phyloP scores from a whole-genome alignment of 2,797 vertebrate genomes.

The Mormyrus hasselquistii region DNA sequence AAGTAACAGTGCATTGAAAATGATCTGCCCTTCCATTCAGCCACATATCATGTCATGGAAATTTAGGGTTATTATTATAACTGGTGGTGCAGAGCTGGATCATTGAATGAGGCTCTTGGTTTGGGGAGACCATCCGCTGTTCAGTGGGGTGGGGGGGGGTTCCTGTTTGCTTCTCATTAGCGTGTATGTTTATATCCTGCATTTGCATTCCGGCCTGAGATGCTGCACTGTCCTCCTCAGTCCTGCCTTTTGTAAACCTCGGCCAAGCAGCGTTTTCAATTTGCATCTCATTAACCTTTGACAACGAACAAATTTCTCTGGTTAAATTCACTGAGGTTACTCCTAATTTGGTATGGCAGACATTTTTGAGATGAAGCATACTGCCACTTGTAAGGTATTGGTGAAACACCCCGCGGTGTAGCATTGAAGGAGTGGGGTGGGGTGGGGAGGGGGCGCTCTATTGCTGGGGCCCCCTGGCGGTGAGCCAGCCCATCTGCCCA shows the following conservation, averaged over 20 bases:
- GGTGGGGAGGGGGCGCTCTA: no score
- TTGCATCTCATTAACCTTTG: slow-evolving; percentile 10
- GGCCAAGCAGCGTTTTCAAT: background rate
- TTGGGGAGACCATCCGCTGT: background rate
- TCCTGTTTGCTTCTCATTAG: background rate
- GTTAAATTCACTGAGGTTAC: background rate
- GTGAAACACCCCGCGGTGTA: background rate
- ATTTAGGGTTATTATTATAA: background rate
- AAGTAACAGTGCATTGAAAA: background rate
- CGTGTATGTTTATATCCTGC: background rate
- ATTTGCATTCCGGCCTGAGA: background rate
- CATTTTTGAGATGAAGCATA: background rate
- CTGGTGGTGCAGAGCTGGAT: background rate
- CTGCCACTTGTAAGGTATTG: background rate
- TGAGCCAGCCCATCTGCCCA: background rate
- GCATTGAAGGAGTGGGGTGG: background rate
- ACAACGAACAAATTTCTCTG: slow-evolving; percentile 4
- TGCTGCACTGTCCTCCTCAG: background rate
- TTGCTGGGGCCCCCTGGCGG: background rate
- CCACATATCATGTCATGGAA: background rate
- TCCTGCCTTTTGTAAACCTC: background rate
- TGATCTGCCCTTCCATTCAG: background rate
- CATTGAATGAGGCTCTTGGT: background rate
- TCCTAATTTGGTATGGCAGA: background rate
- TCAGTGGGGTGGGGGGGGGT: background rate